A percentile compares a stretch with the other conserved stretches of the same genome.
These are phyloP conservation scores for Odontesthes bonariensis DNA, from an alignment of 2,113 vertebrate species.

Conservation along the genomic window DNA sequence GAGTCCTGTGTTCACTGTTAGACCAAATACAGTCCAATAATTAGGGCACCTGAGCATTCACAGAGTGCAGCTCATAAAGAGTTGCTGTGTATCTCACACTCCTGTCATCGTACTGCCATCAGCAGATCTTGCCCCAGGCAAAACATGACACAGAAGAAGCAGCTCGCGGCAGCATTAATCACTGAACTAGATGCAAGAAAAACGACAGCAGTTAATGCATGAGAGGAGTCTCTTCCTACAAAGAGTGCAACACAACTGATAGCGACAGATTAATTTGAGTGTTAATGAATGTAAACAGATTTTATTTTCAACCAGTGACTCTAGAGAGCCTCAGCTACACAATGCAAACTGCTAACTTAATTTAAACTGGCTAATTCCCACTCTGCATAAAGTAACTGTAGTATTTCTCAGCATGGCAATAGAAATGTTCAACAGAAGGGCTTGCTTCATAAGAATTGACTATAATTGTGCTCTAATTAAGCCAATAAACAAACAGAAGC, in stretches of 20 bases:
- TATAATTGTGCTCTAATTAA: slow-evolving; percentile 73
- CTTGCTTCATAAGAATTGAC: slow-evolving; percentile 47
- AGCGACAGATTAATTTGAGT: slow-evolving; percentile 24
- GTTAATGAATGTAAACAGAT: slow-evolving; percentile 47
- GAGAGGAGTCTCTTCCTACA: neutral
- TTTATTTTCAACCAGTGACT: slow-evolving; percentile 40
- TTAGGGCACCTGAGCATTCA: slow-evolving; percentile 46
- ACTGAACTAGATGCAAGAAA: slow-evolving; percentile 26
- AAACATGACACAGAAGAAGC: slow-evolving; percentile 31
- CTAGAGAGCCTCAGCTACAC: slow-evolving; percentile 40
- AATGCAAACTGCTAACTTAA: slow-evolving; percentile 43
- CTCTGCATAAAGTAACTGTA: slow-evolving; percentile 4
- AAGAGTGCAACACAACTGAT: slow-evolving; percentile 7
- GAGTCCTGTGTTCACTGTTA: slow-evolving; percentile 49
- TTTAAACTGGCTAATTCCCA: slow-evolving; percentile 41
- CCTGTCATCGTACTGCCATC: slow-evolving; percentile 37
- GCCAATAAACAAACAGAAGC: slow-evolving; percentile 75
- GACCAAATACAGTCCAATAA: slow-evolving; percentile 45
- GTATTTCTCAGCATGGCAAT: slow-evolving; percentile 45
- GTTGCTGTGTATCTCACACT: slow-evolving; percentile 32
- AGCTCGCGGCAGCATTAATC: slow-evolving; percentile 29
- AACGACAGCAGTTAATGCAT: neutral
- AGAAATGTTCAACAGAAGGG: slow-evolving; percentile 39
- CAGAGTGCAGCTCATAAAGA: slow-evolving; percentile 38
- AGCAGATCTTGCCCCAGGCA: slow-evolving; percentile 37